phyloP scores from a whole-genome alignment of 2,113 vertebrate genomes.

The Ovis aries region DNA sequence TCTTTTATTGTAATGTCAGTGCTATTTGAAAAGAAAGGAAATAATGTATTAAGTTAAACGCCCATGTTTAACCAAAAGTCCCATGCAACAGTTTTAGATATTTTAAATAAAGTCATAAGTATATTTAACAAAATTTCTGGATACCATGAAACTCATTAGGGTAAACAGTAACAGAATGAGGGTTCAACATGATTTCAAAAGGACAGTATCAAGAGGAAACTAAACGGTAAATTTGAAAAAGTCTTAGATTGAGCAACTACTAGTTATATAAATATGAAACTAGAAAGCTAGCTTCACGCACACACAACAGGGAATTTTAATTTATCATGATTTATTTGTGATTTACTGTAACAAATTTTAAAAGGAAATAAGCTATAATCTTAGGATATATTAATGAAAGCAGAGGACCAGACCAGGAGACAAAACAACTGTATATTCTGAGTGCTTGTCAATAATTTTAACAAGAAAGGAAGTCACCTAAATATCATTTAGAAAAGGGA shows the following conservation, averaged over 20 bases:
- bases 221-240: background rate
- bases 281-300: background rate
- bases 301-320: background rate
- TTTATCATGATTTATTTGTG: background rate
- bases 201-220: background rate
- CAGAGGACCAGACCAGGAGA: background rate
- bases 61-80: background rate
- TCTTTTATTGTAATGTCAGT: background rate
- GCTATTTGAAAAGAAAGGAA: background rate
- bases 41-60: background rate
- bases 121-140: background rate
- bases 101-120: background rate
- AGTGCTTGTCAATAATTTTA: background rate
- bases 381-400: background rate
- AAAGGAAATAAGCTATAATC: background rate
- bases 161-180: background rate
- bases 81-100: background rate
- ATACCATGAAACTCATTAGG: background rate
- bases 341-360: background rate
- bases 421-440: background rate
- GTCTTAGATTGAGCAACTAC: background rate
- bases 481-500: background rate
- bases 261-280: slow-evolving; percentile 10
- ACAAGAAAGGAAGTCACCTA: background rate
- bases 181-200: background rate